Evolutionary conservation across 2,113 vertebrate species (phyloP).

Genomic region (Microcebus murinus): DNA sequence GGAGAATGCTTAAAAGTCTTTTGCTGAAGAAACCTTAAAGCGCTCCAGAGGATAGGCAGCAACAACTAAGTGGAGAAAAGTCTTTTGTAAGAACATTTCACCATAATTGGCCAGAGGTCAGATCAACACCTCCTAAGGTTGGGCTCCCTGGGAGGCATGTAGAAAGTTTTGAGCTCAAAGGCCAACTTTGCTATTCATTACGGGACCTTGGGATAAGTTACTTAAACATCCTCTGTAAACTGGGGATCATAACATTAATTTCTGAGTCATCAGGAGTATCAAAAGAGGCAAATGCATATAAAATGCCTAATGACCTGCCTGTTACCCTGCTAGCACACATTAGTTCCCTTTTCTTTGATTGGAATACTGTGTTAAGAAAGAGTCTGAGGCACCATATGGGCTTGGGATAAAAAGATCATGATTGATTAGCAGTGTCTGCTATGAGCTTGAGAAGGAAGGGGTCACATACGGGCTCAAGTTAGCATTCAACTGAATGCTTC

Average conservation of each 20-base stretch:
- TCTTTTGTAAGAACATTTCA: background rate
- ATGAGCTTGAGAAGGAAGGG: background rate
- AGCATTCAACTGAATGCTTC: background rate
- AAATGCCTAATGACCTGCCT: background rate
- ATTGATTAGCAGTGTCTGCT: background rate
- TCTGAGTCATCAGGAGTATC: background rate
- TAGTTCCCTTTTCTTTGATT: background rate
- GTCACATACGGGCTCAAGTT: background rate
- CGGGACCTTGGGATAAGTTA: background rate
- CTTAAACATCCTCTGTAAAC: conserved; percentile 7
- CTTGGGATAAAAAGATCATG: background rate
- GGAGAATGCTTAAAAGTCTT: conserved; percentile 33
- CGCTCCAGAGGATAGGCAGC: background rate
- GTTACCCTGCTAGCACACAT: background rate
- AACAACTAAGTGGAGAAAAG: conserved; percentile 6
- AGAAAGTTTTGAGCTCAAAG: background rate
- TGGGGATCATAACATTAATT: background rate
- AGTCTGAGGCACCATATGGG: background rate
- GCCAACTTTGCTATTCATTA: background rate
- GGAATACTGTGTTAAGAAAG: background rate
- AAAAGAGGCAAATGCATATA: background rate
- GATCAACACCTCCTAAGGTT: background rate
- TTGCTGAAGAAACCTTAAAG: conserved; percentile 2
- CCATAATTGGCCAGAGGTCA: background rate
- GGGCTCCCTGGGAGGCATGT: background rate